Conservation (phyloP, 2,888 invertebrate genomes). For the Pedicia rivosa region DNA sequence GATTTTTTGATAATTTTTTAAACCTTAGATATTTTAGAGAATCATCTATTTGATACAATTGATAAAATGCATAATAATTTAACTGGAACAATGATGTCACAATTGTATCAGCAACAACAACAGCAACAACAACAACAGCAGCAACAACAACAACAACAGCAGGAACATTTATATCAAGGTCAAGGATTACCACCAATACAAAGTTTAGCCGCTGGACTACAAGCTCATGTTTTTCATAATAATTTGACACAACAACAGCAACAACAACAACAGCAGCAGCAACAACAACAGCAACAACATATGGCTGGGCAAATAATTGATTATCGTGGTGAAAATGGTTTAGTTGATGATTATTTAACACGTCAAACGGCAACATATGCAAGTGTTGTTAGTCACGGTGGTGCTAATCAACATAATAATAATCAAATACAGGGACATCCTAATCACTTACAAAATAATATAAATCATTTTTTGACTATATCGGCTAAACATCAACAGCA, state of each 20-base stretch:
- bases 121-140: neutral
- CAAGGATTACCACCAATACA: slow-evolving; percentile 7
- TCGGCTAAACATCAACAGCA: slow-evolving; percentile 12
- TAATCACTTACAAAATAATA: slow-evolving; percentile 10
- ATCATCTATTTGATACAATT: slow-evolving; percentile 6
- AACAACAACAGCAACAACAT: slow-evolving; percentile 7
- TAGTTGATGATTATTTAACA: slow-evolving; percentile 17
- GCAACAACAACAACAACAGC: slow-evolving; percentile 1
- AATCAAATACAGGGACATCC: slow-evolving; percentile 9
- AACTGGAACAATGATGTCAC: too few relatives aligned
- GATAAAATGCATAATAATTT: slow-evolving; percentile 5
- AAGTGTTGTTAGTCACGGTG: slow-evolving; percentile 29
- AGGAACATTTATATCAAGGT: too few relatives aligned
- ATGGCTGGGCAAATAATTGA: slow-evolving; percentile 16
- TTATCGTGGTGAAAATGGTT: slow-evolving; percentile 21
- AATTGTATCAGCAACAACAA: neutral
- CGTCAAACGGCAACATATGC: slow-evolving; percentile 27
- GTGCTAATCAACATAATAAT: slow-evolving; percentile 7
- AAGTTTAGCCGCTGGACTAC: slow-evolving; percentile 5
- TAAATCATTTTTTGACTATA: slow-evolving; percentile 6
- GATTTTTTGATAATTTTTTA: slow-evolving; percentile 19
- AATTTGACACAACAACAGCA: slow-evolving; percentile 19
- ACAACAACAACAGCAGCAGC: slow-evolving; percentile 12
- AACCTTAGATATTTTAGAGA: slow-evolving; percentile 14
- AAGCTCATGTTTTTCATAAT: slow-evolving; percentile 5